A percentile compares a stretch with the other conserved stretches of the same genome.
These are phyloP conservation scores for Turnix velox DNA, from an alignment of 2,113 vertebrate species.

Conservation along the genomic window DNA sequence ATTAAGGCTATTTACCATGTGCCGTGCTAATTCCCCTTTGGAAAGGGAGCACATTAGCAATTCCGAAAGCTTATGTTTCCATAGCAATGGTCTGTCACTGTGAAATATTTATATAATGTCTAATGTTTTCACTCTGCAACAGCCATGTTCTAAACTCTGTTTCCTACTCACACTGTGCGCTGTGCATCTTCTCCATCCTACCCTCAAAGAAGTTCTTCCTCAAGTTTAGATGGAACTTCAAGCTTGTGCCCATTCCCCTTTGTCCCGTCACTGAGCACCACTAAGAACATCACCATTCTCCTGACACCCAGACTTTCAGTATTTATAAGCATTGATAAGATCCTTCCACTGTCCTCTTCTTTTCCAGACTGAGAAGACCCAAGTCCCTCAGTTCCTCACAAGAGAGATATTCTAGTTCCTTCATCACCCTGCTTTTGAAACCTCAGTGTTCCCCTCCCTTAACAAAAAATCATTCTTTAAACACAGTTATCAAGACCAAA, in stretches of 20 bases:
- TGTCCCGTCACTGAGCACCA: no score
- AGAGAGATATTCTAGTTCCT: no score
- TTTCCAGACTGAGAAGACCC: no score
- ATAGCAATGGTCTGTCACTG: constrained; percentile 31
- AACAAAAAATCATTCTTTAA: background rate
- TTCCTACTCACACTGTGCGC: background rate
- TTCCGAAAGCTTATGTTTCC: constrained; percentile 38
- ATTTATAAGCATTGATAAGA: no score
- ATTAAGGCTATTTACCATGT: constrained; percentile 31
- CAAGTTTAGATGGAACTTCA: no score
- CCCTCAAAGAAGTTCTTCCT: no score
- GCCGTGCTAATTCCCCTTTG: constrained; percentile 21
- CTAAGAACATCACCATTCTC: no score
- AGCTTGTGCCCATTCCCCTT: no score
- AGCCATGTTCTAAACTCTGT: background rate
- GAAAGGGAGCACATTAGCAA: constrained; percentile 3
- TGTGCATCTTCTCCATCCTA: background rate
- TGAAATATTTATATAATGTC: constrained; percentile 56
- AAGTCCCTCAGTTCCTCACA: no score
- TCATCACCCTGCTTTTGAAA: no score
- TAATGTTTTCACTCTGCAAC: background rate
- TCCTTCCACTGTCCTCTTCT: no score
- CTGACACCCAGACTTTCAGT: no score
- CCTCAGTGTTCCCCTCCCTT: background rate
- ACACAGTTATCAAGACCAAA: background rate